Evolutionary conservation across 2,888 invertebrate species (phyloP).

Genomic region (Fabriciana adippe): DNA sequence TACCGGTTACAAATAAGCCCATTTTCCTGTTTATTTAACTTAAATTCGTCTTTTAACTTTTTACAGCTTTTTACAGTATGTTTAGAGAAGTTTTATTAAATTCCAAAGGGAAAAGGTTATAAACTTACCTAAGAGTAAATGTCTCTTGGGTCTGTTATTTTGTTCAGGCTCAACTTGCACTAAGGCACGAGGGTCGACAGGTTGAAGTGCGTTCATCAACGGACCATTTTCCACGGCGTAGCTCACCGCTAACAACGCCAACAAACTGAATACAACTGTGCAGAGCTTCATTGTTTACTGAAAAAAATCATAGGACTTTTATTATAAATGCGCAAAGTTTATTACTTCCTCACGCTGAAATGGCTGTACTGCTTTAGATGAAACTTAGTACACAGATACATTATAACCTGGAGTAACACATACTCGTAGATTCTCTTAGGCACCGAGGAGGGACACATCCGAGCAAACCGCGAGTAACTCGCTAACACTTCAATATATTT

Average conservation of each 20-base stretch:
- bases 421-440: too few relatives aligned
- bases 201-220: slow-evolving; percentile 51
- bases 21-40: too few relatives aligned
- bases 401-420: too few relatives aligned
- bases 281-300: slow-evolving; percentile 51
- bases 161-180: slow-evolving; percentile 41
- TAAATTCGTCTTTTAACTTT: not conserved
- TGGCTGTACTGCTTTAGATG: too few relatives aligned
- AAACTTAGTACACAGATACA: too few relatives aligned
- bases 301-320: not conserved
- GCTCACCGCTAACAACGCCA: slow-evolving; percentile 59
- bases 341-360: slow-evolving; percentile 2
- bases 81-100: not conserved
- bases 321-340: not conserved
- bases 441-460: too few relatives aligned
- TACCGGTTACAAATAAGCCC: too few relatives aligned
- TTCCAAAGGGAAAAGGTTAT: not conserved
- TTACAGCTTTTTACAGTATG: too few relatives aligned
- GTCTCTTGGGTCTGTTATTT: slow-evolving; percentile 59
- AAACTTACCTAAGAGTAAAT: slow-evolving; percentile 60
- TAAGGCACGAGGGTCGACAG: slow-evolving; percentile 41
- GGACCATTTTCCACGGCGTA: slow-evolving; percentile 56
- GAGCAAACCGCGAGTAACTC: too few relatives aligned
- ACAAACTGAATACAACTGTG: slow-evolving; percentile 52
- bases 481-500: too few relatives aligned